These are phyloP conservation scores for Hybos culiciformis DNA, from an alignment of 2,888 invertebrate genomes.

Conservation along the genomic window DNA sequence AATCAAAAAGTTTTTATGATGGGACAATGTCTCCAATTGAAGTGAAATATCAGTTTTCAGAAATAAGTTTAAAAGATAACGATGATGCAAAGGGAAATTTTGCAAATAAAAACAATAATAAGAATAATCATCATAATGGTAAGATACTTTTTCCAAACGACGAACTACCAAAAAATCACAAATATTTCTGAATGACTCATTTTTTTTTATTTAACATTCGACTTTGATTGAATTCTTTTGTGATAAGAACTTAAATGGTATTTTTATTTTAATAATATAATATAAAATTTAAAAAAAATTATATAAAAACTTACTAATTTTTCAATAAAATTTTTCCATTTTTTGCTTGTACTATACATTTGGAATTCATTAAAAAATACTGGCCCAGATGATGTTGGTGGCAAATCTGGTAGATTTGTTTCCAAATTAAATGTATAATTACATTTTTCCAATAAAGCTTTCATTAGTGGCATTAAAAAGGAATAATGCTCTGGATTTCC, in stretches of 20 bases:
- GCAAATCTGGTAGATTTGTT: slow-evolving; percentile 37
- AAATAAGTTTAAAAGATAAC: slow-evolving; percentile 6
- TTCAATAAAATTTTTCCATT: slow-evolving; percentile 42
- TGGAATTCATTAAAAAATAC: slow-evolving; percentile 48
- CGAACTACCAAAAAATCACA: background rate
- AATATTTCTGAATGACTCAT: background rate
- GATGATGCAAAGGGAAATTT: background rate
- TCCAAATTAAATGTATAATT: slow-evolving; percentile 30
- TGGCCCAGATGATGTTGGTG: slow-evolving; percentile 40
- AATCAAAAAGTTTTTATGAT: slow-evolving; percentile 34
- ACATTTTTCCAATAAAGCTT: slow-evolving; percentile 43
- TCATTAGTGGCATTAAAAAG: slow-evolving; percentile 47
- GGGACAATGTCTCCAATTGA: slow-evolving; percentile 23
- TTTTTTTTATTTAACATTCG: too few relatives aligned
- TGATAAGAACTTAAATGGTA: too few relatives aligned
- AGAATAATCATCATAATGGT: background rate
- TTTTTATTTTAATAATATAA: too few relatives aligned
- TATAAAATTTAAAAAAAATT: too few relatives aligned
- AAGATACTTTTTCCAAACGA: background rate
- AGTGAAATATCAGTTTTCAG: background rate
- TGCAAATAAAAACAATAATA: background rate
- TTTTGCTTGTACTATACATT: slow-evolving; percentile 39
- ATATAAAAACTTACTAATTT: slow-evolving; percentile 35
- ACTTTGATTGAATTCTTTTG: background rate
- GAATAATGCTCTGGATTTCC: slow-evolving; percentile 44